Conservation (phyloP, 2,888 invertebrate species). For the Orchesella flavescens region DNA sequence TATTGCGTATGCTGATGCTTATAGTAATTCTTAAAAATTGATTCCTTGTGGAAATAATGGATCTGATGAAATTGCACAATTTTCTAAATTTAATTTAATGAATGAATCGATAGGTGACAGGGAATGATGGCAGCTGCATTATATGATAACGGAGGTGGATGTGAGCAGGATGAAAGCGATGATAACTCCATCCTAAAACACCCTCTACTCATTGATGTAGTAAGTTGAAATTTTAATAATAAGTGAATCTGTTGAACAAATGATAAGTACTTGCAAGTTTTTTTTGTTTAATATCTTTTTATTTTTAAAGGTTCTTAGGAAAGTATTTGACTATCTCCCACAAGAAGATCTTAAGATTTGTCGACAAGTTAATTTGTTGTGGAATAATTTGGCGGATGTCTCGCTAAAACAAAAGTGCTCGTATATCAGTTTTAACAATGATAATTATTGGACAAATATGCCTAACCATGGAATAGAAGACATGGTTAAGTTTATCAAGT, state of each 20-base stretch:
- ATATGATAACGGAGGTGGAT: too few relatives aligned
- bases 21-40: too few relatives aligned
- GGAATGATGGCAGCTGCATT: too few relatives aligned
- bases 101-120: too few relatives aligned
- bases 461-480: slow-evolving; percentile 64
- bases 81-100: too few relatives aligned
- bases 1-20: too few relatives aligned
- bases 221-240: too few relatives aligned
- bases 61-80: too few relatives aligned
- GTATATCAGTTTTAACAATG: slow-evolving; percentile 64
- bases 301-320: slow-evolving; percentile 63
- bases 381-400: slow-evolving; percentile 58
- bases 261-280: background rate
- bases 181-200: background rate
- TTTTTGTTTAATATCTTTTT: background rate
- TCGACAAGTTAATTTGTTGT: slow-evolving; percentile 55
- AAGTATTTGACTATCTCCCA: slow-evolving; percentile 51
- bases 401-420: slow-evolving; percentile 43
- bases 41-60: too few relatives aligned
- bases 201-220: slow-evolving; percentile 35
- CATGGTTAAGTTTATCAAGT: slow-evolving; percentile 55
- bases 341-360: slow-evolving; percentile 55
- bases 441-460: slow-evolving; percentile 68
- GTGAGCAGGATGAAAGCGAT: background rate
- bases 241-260: too few relatives aligned